Base-by-base conservation (phyloP, 2,888 invertebrate genomes). In the Busseola fusca region DNA sequence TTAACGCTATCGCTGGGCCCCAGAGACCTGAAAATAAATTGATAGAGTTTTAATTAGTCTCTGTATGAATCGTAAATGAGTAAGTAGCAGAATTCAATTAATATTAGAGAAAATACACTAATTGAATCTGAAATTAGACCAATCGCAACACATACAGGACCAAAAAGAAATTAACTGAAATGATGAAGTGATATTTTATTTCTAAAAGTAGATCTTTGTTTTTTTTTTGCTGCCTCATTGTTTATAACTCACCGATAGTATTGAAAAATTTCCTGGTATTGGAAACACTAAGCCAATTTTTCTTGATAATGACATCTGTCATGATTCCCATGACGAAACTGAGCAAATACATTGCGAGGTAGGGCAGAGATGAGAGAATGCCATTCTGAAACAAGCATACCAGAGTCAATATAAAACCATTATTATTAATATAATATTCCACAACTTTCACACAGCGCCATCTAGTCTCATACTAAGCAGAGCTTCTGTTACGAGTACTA, bases 321-420 rank as follows among this genome's bases (percentile, higher is more conserved):
- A 96, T 87, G 52, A 95, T 96, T 10, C 98, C 97, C 91, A 97
- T 96, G 0, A 97, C 95, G 84, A 98, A 97, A 83, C 97, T 97
- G 60, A 97, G 90, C 21, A 97, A 74, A 96, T 97, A 98, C 94
- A 98, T 97, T 0, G 96, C 96, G 34, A 98, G 91, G 88, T 98
- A 98, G 0, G 98, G 98, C 40, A 97, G 88, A 0, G 97, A 96
- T 0, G 97, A 97, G 0, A 97, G 89, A 10, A 97, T 83, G 6
- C 97, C 97, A 85, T 97, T 97, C 96, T 97, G 90, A 27, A 93
- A 95, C 64, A 77, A 78, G 78, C 14, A 56, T n/a, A 12, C 3
- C 6, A 56, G 4, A 18, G 6, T 67, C 4, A 40, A 21, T n/a
- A 7, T 14, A 7, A 21, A 57, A 59, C 16, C 0, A n/a, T 37